Evolutionary conservation across 2,113 vertebrate genomes (phyloP).

Genomic region (Phalacrocorax carbo): DNA sequence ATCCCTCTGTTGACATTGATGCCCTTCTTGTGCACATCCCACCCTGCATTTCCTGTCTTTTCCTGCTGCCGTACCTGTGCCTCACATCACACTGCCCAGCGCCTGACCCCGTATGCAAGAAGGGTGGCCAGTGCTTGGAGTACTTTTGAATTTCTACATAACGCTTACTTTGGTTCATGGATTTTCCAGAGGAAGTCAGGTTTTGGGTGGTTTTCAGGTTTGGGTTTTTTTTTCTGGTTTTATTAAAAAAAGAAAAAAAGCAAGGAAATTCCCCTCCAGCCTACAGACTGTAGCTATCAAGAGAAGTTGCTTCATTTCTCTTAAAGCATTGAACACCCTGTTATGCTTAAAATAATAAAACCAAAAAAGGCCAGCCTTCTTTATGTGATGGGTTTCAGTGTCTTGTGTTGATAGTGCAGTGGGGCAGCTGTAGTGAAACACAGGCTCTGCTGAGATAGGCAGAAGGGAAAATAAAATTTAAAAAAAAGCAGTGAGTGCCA

Average conservation of each 20-base stretch:
- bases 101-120: not conserved
- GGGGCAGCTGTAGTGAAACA: not conserved
- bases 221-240: not conserved
- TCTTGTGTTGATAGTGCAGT: not conserved
- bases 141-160: not conserved
- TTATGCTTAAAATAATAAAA: not conserved
- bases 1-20: not conserved
- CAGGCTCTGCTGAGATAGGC: slow-evolving; percentile 9
- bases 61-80: not conserved
- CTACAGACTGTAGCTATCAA: not conserved
- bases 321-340: not conserved
- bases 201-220: not conserved
- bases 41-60: not conserved
- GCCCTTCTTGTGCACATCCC: not conserved
- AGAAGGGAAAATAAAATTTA: not conserved
- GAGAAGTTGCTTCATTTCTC: not conserved
- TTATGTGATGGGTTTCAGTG: not conserved
- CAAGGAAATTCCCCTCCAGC: not conserved
- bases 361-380: not conserved
- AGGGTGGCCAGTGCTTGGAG: not conserved
- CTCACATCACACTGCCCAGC: accelerated
- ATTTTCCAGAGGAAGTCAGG: not conserved
- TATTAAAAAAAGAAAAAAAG: not conserved
- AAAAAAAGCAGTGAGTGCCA: not conserved
- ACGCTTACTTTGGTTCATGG: not conserved